Evolutionary conservation across 2,888 invertebrate species (phyloP), one percentile per base, ranked within the genome.

Genomic region (Pollenia griseotomentosa): DNA sequence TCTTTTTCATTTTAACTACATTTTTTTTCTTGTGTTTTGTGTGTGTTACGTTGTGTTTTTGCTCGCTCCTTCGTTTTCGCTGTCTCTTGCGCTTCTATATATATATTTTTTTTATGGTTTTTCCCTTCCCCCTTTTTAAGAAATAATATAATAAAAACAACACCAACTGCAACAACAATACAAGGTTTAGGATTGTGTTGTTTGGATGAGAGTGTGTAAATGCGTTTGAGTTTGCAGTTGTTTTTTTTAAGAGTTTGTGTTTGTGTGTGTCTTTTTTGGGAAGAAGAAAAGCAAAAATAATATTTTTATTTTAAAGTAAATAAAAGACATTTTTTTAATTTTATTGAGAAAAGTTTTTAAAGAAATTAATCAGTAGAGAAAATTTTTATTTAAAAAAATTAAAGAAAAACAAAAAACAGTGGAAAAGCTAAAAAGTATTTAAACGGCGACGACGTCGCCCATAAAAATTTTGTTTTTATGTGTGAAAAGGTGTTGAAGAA

Each of bases 391-490:
- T 11, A 23, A 10, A 42, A 57, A 51, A 33, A 14, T 33, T 6
- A 10, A 73, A 44, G 12, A 12, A 19, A 70, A 55, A 63, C 71
- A 66, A 85, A 75, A 53, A 57, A 51, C 44, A 46, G 42, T 51
- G 42, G 40, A 68, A 14, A 70, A 71, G 55, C 51, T 59, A 53
- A 78, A 86, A 82, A 70, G 74, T 74, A 86, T 83, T 33, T 55
- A 86, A 86, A 82, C 74, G 73, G 68, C 82, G 85, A 81, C 85
- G 83, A 83, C 86, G 66, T 86, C 86, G 86, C 86, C 86, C 86
- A 83, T 83, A 86, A 81, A 85, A 75, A 59, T 48, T 53, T 23
- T 40, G 66, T 51, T 57, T 74, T 40, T 59, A 44, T 77, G 51
- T 66, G 73, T 57, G 53, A 46, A 53, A 63, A 68, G 16, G 55